Evolutionary conservation across 1,140 invertebrate genomes (phyloP), one percentile per base, ranked within the genome.

Genomic region (Drosophila jambulina): DNA sequence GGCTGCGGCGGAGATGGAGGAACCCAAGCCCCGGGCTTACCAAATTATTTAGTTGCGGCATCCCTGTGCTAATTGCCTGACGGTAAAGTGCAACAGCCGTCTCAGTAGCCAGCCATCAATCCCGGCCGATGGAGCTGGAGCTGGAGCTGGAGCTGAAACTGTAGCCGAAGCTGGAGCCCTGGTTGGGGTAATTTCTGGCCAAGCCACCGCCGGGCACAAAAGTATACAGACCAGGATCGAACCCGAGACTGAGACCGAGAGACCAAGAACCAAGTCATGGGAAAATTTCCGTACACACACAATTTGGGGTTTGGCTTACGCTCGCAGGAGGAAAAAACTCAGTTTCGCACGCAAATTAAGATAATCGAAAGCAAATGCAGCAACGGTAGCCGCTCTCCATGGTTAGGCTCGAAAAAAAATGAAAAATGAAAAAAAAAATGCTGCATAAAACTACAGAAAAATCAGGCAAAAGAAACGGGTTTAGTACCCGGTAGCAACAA

Each of bases 261-360:
- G 49, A 62, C 54, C 38, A 53, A 80, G 57, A 75, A 80, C 54
- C 78, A 79, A 90, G 85, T 91, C 85, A 90, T 90, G 85, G 85
- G 85, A 90, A 90, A 90, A 90, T 90, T 91, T 90, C 86, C 81
- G 85, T 90, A 88, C 85, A 88, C 86, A 91, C 86, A 90, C 86
- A 90, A 90, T 91, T 91, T 90, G 82, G 85, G 85, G 85, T 90
- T 90, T 91, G 85, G 86, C 85, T 88, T 88, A 88, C 80, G 84
- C 65, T 74, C 38, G 43, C 48, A 58, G 71, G 67, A 76, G 62
- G 45, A 88, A 90, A 90, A 90, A 90, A 91, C 86, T 91, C 87
- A 92, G 86, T 92, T 92, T 92, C 91, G 91, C 91, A 92, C 91
- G 91, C 91, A 92, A 92, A 92, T 92, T 92, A 92, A 92, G 91